phyloP scores from a whole-genome alignment of 2,797 vertebrate genomes.

The Stomatorhinus walkeri region DNA sequence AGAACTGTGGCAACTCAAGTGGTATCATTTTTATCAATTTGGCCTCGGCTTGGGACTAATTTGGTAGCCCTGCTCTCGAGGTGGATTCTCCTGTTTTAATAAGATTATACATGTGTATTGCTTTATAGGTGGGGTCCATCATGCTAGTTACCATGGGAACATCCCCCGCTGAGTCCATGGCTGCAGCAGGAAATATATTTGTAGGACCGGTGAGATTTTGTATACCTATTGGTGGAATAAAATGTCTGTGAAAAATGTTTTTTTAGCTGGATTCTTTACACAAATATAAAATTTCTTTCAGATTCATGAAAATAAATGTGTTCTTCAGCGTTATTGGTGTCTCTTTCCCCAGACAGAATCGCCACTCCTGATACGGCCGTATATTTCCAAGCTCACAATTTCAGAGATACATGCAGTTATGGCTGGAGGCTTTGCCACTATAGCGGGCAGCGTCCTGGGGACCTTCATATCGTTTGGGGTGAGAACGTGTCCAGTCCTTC shows the following conservation, averaged over 20 bases:
- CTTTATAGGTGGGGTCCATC: conserved; percentile 69
- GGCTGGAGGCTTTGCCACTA: conserved; percentile 73
- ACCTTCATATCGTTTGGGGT: conserved; percentile 74
- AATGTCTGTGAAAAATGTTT: background rate
- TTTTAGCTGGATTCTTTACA: background rate
- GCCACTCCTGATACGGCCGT: conserved; percentile 69
- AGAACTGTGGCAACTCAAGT: background rate
- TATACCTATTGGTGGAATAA: background rate
- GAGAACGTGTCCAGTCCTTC: conserved; percentile 41
- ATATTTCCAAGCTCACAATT: conserved; percentile 59
- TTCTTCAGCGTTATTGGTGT: background rate
- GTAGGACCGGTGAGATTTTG: conserved; percentile 65
- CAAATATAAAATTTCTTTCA: background rate
- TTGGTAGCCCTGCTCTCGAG: background rate
- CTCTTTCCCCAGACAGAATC: conserved; percentile 61
- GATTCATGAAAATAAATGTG: background rate
- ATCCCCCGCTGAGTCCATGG: conserved; percentile 72
- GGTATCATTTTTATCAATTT: background rate
- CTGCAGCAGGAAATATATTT: conserved; percentile 80
- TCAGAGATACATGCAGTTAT: conserved; percentile 81
- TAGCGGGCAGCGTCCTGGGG: conserved; percentile 72
- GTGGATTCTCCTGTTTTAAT: background rate
- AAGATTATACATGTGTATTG: background rate
- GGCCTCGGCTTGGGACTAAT: background rate
- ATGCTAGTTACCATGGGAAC: conserved; percentile 76